Evolutionary conservation across 2,113 vertebrate species (phyloP).

Genomic region (Aptenodytes patagonicus): DNA sequence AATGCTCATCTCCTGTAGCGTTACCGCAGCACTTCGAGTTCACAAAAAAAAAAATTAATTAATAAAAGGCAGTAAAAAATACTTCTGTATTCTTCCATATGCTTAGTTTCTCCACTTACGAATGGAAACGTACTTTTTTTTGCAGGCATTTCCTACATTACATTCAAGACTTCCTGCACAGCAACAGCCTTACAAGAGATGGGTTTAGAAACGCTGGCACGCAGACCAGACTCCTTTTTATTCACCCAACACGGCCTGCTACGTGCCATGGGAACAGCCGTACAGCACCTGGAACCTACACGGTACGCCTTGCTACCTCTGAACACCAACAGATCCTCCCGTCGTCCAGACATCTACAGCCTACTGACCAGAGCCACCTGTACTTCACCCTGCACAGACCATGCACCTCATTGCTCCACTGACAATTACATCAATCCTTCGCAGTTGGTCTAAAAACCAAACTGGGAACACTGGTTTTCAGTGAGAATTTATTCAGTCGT

Average conservation of each 20-base stretch:
- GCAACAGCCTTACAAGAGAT: not conserved
- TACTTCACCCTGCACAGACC: not conserved
- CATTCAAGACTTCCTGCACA: not conserved
- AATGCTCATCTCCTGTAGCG: no score
- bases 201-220: not conserved
- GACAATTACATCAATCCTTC: not conserved
- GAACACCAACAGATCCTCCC: not conserved
- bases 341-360: not conserved
- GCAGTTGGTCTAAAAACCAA: not conserved
- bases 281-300: not conserved
- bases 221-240: no score
- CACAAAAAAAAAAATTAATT: not conserved
- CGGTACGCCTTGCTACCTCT: not conserved
- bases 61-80: not conserved
- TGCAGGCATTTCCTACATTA: no score
- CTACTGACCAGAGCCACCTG: not conserved
- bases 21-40: not conserved
- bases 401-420: not conserved
- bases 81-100: not conserved
- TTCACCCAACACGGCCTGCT: no score
- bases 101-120: no score
- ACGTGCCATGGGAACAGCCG: not conserved
- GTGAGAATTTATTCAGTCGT: not conserved
- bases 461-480: no score
- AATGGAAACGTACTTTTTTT: not conserved